phyloP scores from a whole-genome alignment of 2,888 invertebrate species.

The Epiperipatus broadwayi region DNA sequence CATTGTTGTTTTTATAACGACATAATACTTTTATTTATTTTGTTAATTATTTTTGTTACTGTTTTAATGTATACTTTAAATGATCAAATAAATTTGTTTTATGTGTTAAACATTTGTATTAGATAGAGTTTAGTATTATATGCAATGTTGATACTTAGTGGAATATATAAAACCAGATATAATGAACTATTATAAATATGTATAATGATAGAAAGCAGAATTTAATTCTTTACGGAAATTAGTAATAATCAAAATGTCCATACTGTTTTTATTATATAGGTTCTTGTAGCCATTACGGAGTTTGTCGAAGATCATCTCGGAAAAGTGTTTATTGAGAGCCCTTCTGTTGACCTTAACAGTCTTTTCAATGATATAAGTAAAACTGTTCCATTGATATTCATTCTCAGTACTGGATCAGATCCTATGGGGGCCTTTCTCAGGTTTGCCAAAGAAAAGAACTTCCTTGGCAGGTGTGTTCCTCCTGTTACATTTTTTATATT shows the following conservation, averaged over 20 bases:
- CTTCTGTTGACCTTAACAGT: slow-evolving; percentile 40
- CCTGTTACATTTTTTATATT: neutral
- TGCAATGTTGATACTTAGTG: too few relatives aligned
- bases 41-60: too few relatives aligned
- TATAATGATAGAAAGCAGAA: too few relatives aligned
- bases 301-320: slow-evolving; percentile 60
- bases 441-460: slow-evolving; percentile 27
- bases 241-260: neutral
- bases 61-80: too few relatives aligned
- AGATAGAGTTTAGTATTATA: too few relatives aligned
- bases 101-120: too few relatives aligned
- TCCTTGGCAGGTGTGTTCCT: slow-evolving; percentile 24
- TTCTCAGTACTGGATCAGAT: slow-evolving; percentile 56
- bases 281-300: slow-evolving; percentile 58
- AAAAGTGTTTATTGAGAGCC: slow-evolving; percentile 57
- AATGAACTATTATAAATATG: too few relatives aligned
- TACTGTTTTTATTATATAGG: slow-evolving; percentile 22
- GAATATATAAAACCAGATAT: too few relatives aligned
- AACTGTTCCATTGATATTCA: slow-evolving; percentile 57
- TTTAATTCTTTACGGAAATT: neutral
- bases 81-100: too few relatives aligned
- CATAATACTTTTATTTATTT: too few relatives aligned
- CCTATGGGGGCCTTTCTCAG: slow-evolving; percentile 30
- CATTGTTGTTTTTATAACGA: too few relatives aligned
- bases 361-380: slow-evolving; percentile 28